phyloP scores from a whole-genome alignment of 2,797 vertebrate species.

The Dermochelys coriacea region DNA sequence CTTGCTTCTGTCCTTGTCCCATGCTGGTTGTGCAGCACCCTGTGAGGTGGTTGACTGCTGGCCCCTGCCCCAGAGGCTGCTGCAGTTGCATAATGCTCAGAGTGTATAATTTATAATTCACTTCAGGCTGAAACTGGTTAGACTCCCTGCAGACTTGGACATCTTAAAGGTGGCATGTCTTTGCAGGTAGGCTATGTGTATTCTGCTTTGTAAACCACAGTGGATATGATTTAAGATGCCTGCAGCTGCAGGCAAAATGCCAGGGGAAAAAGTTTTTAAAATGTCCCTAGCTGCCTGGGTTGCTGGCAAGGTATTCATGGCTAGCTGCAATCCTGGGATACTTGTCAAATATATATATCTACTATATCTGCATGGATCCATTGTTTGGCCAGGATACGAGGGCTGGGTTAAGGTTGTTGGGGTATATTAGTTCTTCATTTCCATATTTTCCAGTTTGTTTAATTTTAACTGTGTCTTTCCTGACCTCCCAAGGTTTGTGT shows the following conservation, averaged over 20 bases:
- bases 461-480: constrained; percentile 17
- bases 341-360: not conserved
- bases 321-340: not conserved
- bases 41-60: not conserved
- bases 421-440: not conserved
- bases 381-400: not conserved
- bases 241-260: constrained; percentile 2
- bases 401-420: not conserved
- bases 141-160: not conserved
- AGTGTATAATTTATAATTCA: not conserved
- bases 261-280: constrained; percentile 27
- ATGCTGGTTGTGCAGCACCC: not conserved
- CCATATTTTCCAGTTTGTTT: not conserved
- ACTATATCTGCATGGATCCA: not conserved
- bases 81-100: not conserved
- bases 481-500: not conserved
- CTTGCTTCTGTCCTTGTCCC: not conserved
- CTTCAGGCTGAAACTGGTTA: constrained; percentile 8
- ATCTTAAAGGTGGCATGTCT: constrained; percentile 1
- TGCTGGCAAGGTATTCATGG: constrained; percentile 17
- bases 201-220: constrained; percentile 16
- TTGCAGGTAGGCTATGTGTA: not conserved
- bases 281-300: not conserved
- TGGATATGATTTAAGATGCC: constrained; percentile 36
- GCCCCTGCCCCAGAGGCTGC: not conserved